These are phyloP conservation scores for Amazona vittata DNA, from an alignment of 2,113 vertebrate species.

Conservation along the genomic window DNA sequence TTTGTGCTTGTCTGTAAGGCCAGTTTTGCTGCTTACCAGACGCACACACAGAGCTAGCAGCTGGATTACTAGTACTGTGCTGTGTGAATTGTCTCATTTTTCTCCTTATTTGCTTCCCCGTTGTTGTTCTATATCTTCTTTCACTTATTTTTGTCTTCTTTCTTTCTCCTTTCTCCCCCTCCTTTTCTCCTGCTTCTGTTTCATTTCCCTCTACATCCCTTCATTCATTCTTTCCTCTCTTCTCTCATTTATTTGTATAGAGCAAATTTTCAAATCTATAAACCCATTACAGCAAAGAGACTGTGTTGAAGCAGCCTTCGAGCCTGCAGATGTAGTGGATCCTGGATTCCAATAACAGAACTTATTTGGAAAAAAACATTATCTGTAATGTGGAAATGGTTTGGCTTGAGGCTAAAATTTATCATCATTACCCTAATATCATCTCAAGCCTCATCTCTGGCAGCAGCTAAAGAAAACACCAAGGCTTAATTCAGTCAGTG, in stretches of 20 bases:
- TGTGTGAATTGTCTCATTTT: neutral
- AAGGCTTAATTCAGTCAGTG: constrained; percentile 80
- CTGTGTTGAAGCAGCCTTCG: constrained; percentile 24
- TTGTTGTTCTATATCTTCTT: neutral
- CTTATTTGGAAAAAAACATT: constrained; percentile 64
- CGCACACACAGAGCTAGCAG: neutral
- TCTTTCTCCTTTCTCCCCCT: neutral
- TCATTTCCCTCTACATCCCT: neutral
- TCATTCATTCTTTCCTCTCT: neutral
- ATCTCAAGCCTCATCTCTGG: constrained; percentile 78
- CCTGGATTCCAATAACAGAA: constrained; percentile 65
- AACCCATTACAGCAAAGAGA: constrained; percentile 59
- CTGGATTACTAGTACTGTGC: neutral
- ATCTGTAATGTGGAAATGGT: constrained; percentile 76
- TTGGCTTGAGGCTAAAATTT: constrained; percentile 79
- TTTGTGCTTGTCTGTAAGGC: neutral
- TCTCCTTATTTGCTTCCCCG: neutral
- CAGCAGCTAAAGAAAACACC: constrained; percentile 80
- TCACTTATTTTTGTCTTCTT: neutral
- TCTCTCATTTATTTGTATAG: constrained; percentile 56
- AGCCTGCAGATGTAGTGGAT: constrained; percentile 45
- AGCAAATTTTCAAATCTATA: constrained; percentile 65
- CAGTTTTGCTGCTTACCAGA: neutral
- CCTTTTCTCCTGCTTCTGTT: neutral
- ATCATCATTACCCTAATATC: constrained; percentile 88